Conservation (phyloP, 2,888 invertebrate species). For the Mesochorus sp. region DNA sequence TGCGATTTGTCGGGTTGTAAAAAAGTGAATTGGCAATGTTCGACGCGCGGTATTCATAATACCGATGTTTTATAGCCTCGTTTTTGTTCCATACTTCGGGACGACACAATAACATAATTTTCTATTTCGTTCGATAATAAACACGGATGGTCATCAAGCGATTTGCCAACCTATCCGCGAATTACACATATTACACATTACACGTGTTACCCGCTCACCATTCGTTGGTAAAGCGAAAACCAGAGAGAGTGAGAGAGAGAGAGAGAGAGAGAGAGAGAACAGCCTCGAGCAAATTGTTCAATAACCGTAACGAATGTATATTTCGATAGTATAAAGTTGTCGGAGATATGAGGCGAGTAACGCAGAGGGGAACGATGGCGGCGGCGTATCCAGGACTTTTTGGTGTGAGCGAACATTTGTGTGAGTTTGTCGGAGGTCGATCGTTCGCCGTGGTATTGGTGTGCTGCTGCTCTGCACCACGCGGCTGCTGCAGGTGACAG, state of each 20-base stretch:
- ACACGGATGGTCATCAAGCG: slow-evolving; percentile 42
- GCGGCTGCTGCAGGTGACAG: slow-evolving; percentile 74
- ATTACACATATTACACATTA: slow-evolving; percentile 69
- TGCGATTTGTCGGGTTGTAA: slow-evolving; percentile 53
- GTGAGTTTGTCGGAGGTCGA: too few relatives aligned
- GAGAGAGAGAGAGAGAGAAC: slow-evolving; percentile 55
- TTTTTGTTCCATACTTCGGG: background rate
- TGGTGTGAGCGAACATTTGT: too few relatives aligned
- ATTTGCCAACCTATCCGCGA: slow-evolving; percentile 48
- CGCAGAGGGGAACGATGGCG: slow-evolving; percentile 12
- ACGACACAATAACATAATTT: slow-evolving; percentile 63
- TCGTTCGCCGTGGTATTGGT: background rate
- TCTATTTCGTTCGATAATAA: slow-evolving; percentile 61
- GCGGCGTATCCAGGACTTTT: too few relatives aligned
- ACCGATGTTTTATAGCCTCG: slow-evolving; percentile 11
- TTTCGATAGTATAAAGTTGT: slow-evolving; percentile 74
- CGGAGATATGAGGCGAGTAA: slow-evolving; percentile 70
- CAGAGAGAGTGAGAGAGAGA: background rate
- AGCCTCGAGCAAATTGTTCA: slow-evolving; percentile 71
- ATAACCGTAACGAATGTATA: slow-evolving; percentile 77
- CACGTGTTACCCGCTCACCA: slow-evolving; percentile 68
- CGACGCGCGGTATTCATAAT: slow-evolving; percentile 38
- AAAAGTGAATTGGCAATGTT: slow-evolving; percentile 27
- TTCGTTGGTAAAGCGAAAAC: background rate
- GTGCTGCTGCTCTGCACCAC: slow-evolving; percentile 32